Evolutionary conservation across 2,888 invertebrate genomes (phyloP).

Genomic region (Tanypteryx hageni): DNA sequence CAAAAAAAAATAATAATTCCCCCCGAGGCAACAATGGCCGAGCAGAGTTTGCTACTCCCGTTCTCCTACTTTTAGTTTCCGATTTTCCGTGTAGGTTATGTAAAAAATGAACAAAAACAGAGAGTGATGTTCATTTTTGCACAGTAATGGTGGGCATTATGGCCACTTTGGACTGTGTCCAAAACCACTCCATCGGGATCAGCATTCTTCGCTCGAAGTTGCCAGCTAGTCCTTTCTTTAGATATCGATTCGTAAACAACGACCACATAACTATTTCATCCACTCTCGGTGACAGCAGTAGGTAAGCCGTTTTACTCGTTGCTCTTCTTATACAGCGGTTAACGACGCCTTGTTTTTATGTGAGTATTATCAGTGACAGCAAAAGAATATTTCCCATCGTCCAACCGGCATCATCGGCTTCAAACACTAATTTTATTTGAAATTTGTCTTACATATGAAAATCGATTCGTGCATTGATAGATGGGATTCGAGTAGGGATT

Average conservation of each 20-base stretch:
- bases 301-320: background rate
- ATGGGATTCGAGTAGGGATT: too few relatives aligned
- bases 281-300: background rate
- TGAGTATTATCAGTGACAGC: background rate
- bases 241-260: background rate
- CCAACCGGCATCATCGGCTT: background rate
- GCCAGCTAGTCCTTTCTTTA: background rate
- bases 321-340: background rate
- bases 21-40: background rate
- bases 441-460: too few relatives aligned
- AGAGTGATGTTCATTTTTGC: constrained; percentile 6
- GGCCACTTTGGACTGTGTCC: background rate
- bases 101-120: background rate
- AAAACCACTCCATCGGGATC: background rate
- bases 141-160: background rate
- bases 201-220: background rate
- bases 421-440: too few relatives aligned
- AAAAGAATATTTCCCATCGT: background rate
- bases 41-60: background rate
- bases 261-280: background rate
- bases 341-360: background rate
- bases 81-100: background rate
- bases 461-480: too few relatives aligned
- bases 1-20: background rate
- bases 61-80: background rate